A percentile compares a stretch with the other conserved stretches of the same genome.
Evolutionary conservation across 2,113 vertebrate genomes (phyloP).

Genomic region (Callorhinus ursinus): DNA sequence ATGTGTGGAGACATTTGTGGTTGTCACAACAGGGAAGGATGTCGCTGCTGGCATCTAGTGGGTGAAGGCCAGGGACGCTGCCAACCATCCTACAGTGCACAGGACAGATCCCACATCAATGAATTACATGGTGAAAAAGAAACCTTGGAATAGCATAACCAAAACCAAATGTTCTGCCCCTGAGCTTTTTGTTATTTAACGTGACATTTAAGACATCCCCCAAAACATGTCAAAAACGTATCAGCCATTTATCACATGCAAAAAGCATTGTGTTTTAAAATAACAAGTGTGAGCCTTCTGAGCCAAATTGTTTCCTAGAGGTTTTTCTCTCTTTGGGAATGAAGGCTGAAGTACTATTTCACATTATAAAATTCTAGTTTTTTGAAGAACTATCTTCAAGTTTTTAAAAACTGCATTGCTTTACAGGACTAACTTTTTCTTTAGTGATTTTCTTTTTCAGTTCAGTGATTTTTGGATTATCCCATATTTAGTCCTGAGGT

Average conservation of each 20-base stretch:
- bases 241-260: conserved; percentile 60
- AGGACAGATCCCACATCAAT: not conserved
- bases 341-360: not conserved
- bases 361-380: not conserved
- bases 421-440: not conserved
- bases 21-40: not conserved
- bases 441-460: not conserved
- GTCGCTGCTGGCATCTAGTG: not conserved
- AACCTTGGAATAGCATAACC: conserved; percentile 31
- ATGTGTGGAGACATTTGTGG: not conserved
- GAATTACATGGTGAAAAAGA: not conserved
- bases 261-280: conserved; percentile 50
- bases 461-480: not conserved
- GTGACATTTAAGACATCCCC: conserved; percentile 74
- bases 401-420: not conserved
- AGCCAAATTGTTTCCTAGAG: conserved; percentile 42
- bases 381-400: not conserved
- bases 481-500: not conserved
- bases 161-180: conserved; percentile 74
- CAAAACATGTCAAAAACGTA: conserved; percentile 70
- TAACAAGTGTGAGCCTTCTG: conserved; percentile 51
- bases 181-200: conserved; percentile 73
- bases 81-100: rapidly evolving
- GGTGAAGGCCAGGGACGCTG: not conserved
- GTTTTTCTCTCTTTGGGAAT: not conserved